These are phyloP conservation scores for Tanypteryx hageni DNA, from an alignment of 2,888 invertebrate genomes.

Conservation along the genomic window DNA sequence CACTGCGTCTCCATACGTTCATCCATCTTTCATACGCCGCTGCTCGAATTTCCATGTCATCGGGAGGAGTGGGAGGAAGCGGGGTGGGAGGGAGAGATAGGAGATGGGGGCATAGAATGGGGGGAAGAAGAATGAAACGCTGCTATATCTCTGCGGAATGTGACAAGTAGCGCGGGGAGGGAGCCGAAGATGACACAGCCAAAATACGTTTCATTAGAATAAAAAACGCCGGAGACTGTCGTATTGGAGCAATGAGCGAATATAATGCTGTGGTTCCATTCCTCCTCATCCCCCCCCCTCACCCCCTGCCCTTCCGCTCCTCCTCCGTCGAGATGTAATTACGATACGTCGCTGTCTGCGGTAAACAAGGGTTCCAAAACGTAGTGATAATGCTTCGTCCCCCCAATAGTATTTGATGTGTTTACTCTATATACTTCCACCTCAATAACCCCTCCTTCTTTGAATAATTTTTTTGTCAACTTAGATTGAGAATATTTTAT, in stretches of 20 bases:
- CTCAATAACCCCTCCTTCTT: too few relatives aligned
- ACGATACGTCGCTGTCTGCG: not conserved
- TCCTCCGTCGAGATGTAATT: not conserved
- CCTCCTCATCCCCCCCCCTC: not conserved
- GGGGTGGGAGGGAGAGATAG: not conserved
- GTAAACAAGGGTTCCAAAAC: not conserved
- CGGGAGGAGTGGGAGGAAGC: not conserved
- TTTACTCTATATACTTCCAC: too few relatives aligned
- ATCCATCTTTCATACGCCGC: conserved; percentile 57
- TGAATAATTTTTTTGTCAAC: too few relatives aligned
- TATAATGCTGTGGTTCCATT: conserved; percentile 25
- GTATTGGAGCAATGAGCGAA: conserved; percentile 33
- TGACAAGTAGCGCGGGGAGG: not conserved
- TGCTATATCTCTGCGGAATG: not conserved
- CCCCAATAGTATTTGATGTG: not conserved
- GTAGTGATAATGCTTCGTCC: not conserved
- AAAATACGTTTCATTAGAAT: conserved; percentile 38
- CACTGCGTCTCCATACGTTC: conserved; percentile 17
- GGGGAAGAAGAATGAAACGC: not conserved
- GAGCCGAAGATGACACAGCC: conserved; percentile 38
- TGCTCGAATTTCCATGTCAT: conserved; percentile 12
- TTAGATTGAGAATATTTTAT: too few relatives aligned
- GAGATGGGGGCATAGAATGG: not conserved
- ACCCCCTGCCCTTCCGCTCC: not conserved
- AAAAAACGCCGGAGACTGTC: not conserved